phyloP scores from a whole-genome alignment of 1,140 invertebrate species.

The Drosophila lacertosa region DNA sequence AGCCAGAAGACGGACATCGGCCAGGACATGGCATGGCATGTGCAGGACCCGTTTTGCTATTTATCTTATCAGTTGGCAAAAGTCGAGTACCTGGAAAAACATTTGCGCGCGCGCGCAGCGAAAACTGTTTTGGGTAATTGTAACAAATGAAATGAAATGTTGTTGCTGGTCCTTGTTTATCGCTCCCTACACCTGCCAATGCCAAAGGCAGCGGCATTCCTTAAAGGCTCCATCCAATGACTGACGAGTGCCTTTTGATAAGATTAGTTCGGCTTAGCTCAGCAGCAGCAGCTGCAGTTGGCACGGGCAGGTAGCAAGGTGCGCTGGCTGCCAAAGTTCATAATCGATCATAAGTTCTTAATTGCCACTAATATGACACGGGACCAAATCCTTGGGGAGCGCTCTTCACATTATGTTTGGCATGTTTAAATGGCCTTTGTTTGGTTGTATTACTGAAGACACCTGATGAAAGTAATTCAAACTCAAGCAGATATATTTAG shows the following conservation, averaged over 20 bases:
- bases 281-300: conserved; percentile 56
- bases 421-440: no score
- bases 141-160: conserved; percentile 62
- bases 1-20: conserved; percentile 19
- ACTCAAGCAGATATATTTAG: no score
- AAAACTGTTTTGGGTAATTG: conserved; percentile 73
- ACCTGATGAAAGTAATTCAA: no score
- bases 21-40: conserved; percentile 40
- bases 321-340: conserved; percentile 24
- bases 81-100: conserved; percentile 41
- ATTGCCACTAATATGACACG: conserved; percentile 55
- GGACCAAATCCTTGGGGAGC: not conserved
- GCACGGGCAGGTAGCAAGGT: conserved; percentile 50
- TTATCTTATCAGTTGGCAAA: conserved; percentile 72
- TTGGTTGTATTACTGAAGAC: no score
- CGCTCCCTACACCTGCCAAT: conserved; percentile 61
- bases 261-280: conserved; percentile 58
- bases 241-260: conserved; percentile 65
- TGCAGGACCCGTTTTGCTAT: conserved; percentile 61
- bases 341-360: conserved; percentile 65
- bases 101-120: conserved; percentile 31
- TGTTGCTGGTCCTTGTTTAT: conserved; percentile 12
- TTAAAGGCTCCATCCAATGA: conserved; percentile 47
- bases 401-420: not conserved
- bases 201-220: conserved; percentile 21